phyloP scores from a whole-genome alignment of 2,797 vertebrate genomes.

The Fistularia tabacaria region DNA sequence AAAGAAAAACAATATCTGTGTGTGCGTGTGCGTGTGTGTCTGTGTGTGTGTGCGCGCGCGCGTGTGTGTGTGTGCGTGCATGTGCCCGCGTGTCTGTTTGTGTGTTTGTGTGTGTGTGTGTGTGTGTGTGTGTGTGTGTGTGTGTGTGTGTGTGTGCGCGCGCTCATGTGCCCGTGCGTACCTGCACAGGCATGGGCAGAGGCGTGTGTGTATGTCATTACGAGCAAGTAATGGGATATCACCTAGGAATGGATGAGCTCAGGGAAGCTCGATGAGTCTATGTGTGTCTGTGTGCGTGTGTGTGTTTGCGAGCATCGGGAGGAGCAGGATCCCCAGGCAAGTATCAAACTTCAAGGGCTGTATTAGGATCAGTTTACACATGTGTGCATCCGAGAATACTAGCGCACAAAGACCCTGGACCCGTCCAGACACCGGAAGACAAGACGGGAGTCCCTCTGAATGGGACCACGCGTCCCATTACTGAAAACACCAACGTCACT shows the following conservation, averaged over 20 bases:
- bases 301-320: conserved; percentile 17
- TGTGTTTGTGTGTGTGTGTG: conserved; percentile 16
- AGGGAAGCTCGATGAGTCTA: conserved; percentile 44
- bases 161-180: conserved; percentile 20
- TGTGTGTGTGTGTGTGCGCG: neutral
- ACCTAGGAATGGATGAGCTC: conserved; percentile 64
- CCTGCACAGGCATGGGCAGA: no score
- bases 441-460: no score
- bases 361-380: conserved; percentile 72
- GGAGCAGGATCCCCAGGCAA: conserved; percentile 68
- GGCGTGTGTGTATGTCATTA: conserved; percentile 16
- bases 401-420: conserved; percentile 41
- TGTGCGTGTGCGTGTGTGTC: conserved; percentile 18
- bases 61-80: conserved; percentile 29
- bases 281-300: conserved; percentile 33
- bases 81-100: no score
- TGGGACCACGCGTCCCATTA: no score
- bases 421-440: conserved; percentile 27
- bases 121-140: no score
- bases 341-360: conserved; percentile 76
- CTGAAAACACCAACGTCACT: no score
- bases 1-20: conserved; percentile 47
- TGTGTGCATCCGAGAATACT: conserved; percentile 58
- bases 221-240: conserved; percentile 61
- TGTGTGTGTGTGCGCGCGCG: conserved; percentile 22